These are phyloP conservation scores for Sus scrofa DNA, from an alignment of 2,113 vertebrate species.

Conservation along the genomic window DNA sequence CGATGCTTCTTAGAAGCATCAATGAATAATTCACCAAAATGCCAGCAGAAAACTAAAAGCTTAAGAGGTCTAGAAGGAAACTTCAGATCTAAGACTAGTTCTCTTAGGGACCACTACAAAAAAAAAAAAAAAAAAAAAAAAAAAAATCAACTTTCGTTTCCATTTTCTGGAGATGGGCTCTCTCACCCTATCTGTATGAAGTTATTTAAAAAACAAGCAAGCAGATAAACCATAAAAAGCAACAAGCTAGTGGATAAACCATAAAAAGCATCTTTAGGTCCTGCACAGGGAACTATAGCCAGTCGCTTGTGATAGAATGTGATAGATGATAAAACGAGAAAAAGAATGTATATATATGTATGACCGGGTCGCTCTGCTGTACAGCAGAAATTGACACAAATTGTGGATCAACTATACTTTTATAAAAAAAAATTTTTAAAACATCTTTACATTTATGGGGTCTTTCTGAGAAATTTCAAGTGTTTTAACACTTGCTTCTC, in stretches of 20 bases:
- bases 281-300: too few species aligned
- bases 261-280: background rate
- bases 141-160: background rate
- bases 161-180: background rate
- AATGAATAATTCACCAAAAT: constrained; percentile 53
- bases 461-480: background rate
- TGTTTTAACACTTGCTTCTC: background rate
- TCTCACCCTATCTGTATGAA: background rate
- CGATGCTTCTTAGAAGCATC: constrained; percentile 13
- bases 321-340: too few species aligned
- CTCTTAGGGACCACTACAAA: background rate
- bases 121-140: background rate
- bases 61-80: background rate
- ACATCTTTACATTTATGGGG: background rate
- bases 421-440: background rate
- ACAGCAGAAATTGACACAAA: too few species aligned
- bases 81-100: background rate
- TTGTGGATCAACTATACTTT: too few species aligned
- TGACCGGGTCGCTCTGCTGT: too few species aligned
- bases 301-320: too few species aligned
- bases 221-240: background rate
- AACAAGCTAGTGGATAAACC: background rate
- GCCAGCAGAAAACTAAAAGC: background rate
- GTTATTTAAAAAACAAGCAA: background rate
- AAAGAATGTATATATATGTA: too few species aligned